Base-by-base conservation (phyloP, 2,888 invertebrate genomes). In the Busseola fusca region DNA sequence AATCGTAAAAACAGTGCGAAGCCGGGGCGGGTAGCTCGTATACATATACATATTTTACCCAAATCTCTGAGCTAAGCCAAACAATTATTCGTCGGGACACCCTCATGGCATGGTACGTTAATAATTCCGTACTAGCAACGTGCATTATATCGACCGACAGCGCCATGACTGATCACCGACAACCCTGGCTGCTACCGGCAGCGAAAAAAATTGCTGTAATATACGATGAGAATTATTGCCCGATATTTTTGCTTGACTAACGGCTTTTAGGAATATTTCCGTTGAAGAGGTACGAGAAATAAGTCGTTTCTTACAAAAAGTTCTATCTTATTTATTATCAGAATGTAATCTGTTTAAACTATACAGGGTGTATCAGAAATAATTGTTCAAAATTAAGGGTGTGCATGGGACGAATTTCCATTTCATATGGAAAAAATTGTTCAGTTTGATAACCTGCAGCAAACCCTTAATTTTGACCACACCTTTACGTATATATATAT, bases 111-210 rank as follows among this genome's bases (percentile, higher is more conserved):
- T 74, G 82, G 83, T 74, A 85, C 88, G 90, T 87, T 91, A 90
- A 92, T 92, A 91, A 92, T 91, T 89, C 86, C 87, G 87, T 89
- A 89, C 90, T 87, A 88, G 89, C 84, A 85, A 79, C 87, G 86
- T 88, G 91, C 92, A 93, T 93, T 91, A 92, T 91, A 86, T 82
- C 83, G 82, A 76, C 81, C 87, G 92, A 90, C 91, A 90, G 89
- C 87, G 69, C 78, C 58, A 89, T 93, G 93, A 93, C 87, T 86
- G 93, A 93, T 93, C 91, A 84, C 85, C 82, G 85, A 79, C 84
- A 80, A 60, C 81, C 69, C 75, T 77, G 75, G 50, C 72, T 70
- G 81, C 83, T 85, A 85, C 84, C 75, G 85, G 71, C 65, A 56
- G 52, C 64, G 69, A 74, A 83, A 82, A 84, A 84, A 84, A 74